Evolutionary conservation across 2,797 vertebrate genomes (phyloP), one percentile per base, ranked within the genome.

Genomic region (Allochrocebus solatus): DNA sequence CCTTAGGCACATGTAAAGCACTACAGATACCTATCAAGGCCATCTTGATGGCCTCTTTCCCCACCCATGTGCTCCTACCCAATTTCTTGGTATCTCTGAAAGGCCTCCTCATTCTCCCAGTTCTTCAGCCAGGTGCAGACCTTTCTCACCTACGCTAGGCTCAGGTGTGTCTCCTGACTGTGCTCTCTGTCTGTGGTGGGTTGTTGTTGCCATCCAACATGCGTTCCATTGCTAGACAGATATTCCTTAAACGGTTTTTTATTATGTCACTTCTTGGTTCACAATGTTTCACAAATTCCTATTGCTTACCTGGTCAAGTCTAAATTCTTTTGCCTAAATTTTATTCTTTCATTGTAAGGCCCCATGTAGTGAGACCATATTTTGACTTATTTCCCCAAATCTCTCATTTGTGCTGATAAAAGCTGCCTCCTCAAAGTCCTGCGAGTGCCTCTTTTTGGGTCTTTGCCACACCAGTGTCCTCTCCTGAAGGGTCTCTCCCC

Each of bases 261-360:
- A 50, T 16, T 67, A 55, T 30, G 8, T 57, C 39, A 28, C n/a
- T 75, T 87, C 41, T 88, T 26, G 70, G 82, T 41, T 84, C 43
- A 46, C 36, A 61, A 57, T n/a, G 13, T 90, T 82, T 87, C 22
- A 79, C 74, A 48, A 74, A 80, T 80, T 74, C 21, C 46, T 67
- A 41, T 12, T 90, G 76, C 30, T 89, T 82, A 53, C 30, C 64
- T 48, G 14, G 41, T 83, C n/a, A 87, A 86, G 39, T 33, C 13
- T 39, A 93, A 79, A 48, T 87, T 76, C 19, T 85, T 96, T 39
- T 86, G n/a, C 86, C 21, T 95, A 41, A 87, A 83, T 89, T 86
- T 80, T 78, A 84, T 75, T 95, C 41, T 57, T 91, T 86, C n/a
- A 81, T 61, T 78, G 57, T 53, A 91, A 81, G 30, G 17, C 8